These are phyloP conservation scores for Cheumatopsyche charites DNA, from an alignment of 1,140 invertebrate genomes.

Conservation along the genomic window DNA sequence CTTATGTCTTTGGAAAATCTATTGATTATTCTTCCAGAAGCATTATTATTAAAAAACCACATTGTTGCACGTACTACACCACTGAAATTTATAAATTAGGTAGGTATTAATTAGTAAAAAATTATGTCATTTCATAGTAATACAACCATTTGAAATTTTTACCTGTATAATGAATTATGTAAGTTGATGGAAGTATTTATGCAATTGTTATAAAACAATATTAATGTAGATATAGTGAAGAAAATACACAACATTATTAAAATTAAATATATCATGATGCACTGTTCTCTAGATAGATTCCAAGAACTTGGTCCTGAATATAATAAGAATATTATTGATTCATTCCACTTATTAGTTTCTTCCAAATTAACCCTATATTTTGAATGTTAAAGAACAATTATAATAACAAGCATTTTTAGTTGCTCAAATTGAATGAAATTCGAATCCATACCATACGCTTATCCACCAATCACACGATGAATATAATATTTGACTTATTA, in stretches of 20 bases:
- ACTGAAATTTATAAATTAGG: conserved; percentile 65
- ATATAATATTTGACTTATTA: conserved; percentile 58
- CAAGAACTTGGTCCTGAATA: conserved; percentile 40
- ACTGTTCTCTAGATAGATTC: conserved; percentile 56
- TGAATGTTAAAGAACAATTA: background rate
- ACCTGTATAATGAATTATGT: conserved; percentile 79
- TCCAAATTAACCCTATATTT: conserved; percentile 59
- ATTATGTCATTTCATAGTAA: background rate
- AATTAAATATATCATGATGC: conserved; percentile 65
- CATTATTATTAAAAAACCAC: conserved; percentile 83
- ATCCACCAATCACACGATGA: conserved; percentile 57
- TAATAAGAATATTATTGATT: no score
- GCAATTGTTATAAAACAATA: conserved; percentile 74
- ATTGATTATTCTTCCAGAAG: conserved; percentile 76
- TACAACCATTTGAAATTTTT: conserved; percentile 20
- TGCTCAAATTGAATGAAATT: conserved; percentile 7
- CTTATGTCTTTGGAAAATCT: conserved; percentile 81
- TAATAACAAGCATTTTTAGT: no score
- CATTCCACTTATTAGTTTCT: conserved; percentile 47
- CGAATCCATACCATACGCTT: conserved; percentile 55
- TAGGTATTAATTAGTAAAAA: background rate
- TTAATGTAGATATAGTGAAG: conserved; percentile 57
- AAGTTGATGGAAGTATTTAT: conserved; percentile 74
- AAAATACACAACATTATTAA: conserved; percentile 61
- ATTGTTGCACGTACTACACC: conserved; percentile 76